A percentile compares a stretch with the other conserved stretches of the same genome.
Evolutionary conservation across 1,140 invertebrate species (phyloP).

Genomic region (Pseudachorutes palmiensis): DNA sequence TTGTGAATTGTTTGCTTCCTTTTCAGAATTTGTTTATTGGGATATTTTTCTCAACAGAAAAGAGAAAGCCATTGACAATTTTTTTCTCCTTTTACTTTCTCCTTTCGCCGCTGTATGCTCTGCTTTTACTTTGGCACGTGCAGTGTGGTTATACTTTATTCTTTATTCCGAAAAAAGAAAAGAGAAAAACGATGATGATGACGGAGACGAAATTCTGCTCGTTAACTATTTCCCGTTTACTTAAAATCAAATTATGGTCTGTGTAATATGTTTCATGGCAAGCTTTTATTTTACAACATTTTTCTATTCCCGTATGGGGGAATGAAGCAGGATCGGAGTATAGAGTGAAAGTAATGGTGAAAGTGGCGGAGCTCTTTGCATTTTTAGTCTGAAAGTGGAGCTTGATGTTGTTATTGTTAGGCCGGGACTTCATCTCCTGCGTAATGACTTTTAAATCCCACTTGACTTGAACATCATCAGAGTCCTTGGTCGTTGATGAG

Average conservation of each 20-base stretch:
- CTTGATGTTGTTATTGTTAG: too few relatives aligned
- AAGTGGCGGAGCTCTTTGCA: too few relatives aligned
- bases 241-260: slow-evolving; percentile 3
- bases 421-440: background rate
- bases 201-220: background rate
- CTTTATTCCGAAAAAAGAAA: background rate
- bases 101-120: background rate
- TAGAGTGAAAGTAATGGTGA: too few relatives aligned
- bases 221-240: background rate
- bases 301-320: too few relatives aligned
- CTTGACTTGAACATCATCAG: too few relatives aligned
- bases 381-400: too few relatives aligned
- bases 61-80: background rate
- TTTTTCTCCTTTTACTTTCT: too few relatives aligned
- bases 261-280: too few relatives aligned
- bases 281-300: too few relatives aligned
- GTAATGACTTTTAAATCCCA: background rate
- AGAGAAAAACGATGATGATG: too few relatives aligned
- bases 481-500: too few relatives aligned
- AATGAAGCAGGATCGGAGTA: too few relatives aligned
- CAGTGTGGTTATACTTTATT: background rate
- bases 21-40: background rate
- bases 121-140: background rate
- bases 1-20: background rate
- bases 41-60: background rate